Base-by-base conservation (phyloP, 1,140 invertebrate species). In the Drosophila tani region DNA sequence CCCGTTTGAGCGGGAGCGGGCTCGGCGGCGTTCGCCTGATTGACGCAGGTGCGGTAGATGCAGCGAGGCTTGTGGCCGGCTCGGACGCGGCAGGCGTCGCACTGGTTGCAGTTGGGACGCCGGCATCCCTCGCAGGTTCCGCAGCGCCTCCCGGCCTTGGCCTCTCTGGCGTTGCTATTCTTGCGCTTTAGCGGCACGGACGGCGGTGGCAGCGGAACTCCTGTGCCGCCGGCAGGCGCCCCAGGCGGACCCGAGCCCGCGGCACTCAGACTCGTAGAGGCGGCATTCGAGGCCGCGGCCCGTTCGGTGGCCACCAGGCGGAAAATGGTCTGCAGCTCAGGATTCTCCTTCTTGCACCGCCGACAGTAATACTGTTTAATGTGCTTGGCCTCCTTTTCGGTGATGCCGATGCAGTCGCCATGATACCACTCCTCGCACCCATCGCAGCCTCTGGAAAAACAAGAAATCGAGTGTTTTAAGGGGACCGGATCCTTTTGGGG, bases 401-500 rank as follows among this genome's bases (percentile, higher is more conserved):
- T 98, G 66, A 99, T 98, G 79, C 97, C 97, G 83, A 99, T 98
- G 93, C 98, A 99, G 88, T 99, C 98, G 11, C 98, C 98, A 93
- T 99, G 99, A 91, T 98, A 99, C 98, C 99, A 99, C 94, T 99
- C 98, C 93, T 99, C 98, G 93, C 99, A 99, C 35, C 97, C 95
- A 93, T 99, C 99, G 94, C 98, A 99, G 47, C 97, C 97, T 93
- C 97, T 97, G 75, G 12, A 93, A 91, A 81, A 66, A 85, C 0
- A 24, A 7, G 68, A 19, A 47, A 38, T 9, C 0, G 0, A 0
- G 14, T 9, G 8, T 1, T 5, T 21, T 5, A 32, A 19, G 6
- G 24, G 17, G 24, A 12, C 1, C 4, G 11, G 8, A 24, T 27
- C 4, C 4, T n/a, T 15, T 15, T 19, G 12, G 0, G 1, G 3